Percentiles rank a stretch among this genome's conserved stretches.
These are phyloP conservation scores for Bryconaethiops microstoma DNA, from an alignment of 2,797 vertebrate species.

Conservation along the genomic window DNA sequence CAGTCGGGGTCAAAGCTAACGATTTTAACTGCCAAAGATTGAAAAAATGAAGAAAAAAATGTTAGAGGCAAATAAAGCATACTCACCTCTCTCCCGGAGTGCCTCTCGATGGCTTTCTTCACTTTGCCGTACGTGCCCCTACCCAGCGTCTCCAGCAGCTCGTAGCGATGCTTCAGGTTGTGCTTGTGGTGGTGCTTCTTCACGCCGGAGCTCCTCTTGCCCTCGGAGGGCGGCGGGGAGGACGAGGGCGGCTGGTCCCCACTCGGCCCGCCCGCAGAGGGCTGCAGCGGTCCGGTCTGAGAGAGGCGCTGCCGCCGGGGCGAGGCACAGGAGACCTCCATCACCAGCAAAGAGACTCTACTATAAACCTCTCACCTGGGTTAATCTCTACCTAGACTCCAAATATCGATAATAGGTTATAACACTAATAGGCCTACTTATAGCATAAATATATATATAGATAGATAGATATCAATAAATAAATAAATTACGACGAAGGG, in stretches of 20 bases:
- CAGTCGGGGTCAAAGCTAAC: conserved; percentile 9
- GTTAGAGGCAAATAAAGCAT: no score
- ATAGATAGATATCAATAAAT: conserved; percentile 68
- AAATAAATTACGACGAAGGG: conserved; percentile 80
- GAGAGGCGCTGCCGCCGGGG: conserved; percentile 64
- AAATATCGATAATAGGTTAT: conserved; percentile 72
- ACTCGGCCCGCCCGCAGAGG: conserved; percentile 57
- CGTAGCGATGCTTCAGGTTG: conserved; percentile 98
- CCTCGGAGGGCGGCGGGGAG: conserved; percentile 55
- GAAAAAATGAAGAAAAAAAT: neutral
- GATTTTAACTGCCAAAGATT: neutral
- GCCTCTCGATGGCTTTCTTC: conserved; percentile 94
- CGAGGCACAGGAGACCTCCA: conserved; percentile 76
- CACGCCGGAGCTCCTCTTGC: conserved; percentile 83
- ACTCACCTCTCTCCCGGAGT: conserved; percentile 96
- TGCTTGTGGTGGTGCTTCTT: conserved; percentile 98
- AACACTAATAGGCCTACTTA: conserved; percentile 76
- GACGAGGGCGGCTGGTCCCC: conserved; percentile 60
- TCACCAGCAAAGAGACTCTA: conserved; percentile 63
- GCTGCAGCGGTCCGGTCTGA: conserved; percentile 60
- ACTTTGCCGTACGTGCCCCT: conserved; percentile 98
- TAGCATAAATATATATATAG: conserved; percentile 68
- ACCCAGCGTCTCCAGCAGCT: conserved; percentile 95
- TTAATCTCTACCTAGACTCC: conserved; percentile 66
- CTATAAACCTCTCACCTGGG: conserved; percentile 61